Evolutionary conservation across 2,888 invertebrate species (phyloP), one percentile per base, ranked within the genome.

Genomic region (Sepioteuthis lessoniana): DNA sequence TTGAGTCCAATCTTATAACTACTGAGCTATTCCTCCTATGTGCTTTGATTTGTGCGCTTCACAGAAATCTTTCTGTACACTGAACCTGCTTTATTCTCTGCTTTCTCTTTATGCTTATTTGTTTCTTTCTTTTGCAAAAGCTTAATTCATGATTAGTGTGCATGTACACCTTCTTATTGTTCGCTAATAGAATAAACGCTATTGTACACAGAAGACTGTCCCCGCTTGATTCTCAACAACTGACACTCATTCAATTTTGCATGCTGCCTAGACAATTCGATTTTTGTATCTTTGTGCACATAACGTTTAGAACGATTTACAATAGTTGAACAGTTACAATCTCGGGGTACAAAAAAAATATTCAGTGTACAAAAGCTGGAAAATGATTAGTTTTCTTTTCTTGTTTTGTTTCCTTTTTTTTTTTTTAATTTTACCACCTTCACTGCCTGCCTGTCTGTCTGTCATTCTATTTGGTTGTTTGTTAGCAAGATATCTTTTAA

Each of bases 121-220:
- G 16, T 76, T 76, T 10, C 16, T 76, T n/a, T 35, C 16, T 76
- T 76, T 76, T n/a, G 13, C n/a, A n/a, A 76, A 76, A 76, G n/a
- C 76, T 76, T 76, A 76, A 76, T 76, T 76, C 76, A n/a, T 76
- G 76, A 76, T 76, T 76, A 76, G 76, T 76, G 76, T 76, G n/a
- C 76, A n/a, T 76, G 76, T 76, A 76, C 76, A 76, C 76, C 35
- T 76, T 76, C 76, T 76, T 76, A 76, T 76, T 76, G 76, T 76
- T 76, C 76, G n/a, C 76, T 76, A 76, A 76, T 76, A 76, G 76
- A 76, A 76, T 76, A 76, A 76, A 76, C n/a, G 76, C 76, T 76
- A 76, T 76, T 76, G 76, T 76, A 76, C 76, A 76, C 76, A 76
- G 76, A 76, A 76, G 76, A n/a, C 76, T 76, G 35, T n/a, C 76